phyloP scores from a whole-genome alignment of 2,113 vertebrate species.

The Micronycteris hirsuta region DNA sequence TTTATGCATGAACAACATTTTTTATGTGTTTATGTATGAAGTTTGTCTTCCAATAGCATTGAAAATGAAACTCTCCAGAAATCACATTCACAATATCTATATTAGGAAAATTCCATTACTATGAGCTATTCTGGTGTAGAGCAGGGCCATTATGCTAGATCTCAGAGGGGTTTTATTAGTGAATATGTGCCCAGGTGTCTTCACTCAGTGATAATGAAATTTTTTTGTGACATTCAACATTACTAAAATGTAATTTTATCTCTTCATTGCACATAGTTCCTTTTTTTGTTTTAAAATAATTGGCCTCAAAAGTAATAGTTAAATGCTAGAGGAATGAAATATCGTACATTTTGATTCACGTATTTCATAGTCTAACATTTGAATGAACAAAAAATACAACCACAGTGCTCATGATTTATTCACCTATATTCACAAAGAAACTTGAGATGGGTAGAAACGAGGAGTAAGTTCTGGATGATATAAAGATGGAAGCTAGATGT shows the following conservation, averaged over 20 bases:
- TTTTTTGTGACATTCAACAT: neutral
- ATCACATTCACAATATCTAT: neutral
- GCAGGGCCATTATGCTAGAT: neutral
- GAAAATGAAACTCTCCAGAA: slow-evolving; percentile 33
- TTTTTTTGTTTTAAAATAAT: slow-evolving; percentile 33
- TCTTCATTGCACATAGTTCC: neutral
- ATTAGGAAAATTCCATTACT: slow-evolving; percentile 36
- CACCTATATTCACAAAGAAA: neutral
- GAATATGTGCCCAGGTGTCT: neutral
- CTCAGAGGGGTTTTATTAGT: neutral
- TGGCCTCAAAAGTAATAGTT: slow-evolving; percentile 3
- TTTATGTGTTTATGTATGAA: slow-evolving; percentile 20
- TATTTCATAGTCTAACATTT: slow-evolving; percentile 1
- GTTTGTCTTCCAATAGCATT: slow-evolving; percentile 34
- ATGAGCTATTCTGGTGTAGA: neutral
- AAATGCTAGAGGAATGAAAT: slow-evolving; percentile 16
- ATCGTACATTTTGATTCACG: neutral
- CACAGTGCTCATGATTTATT: neutral
- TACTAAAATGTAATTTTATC: slow-evolving; percentile 40
- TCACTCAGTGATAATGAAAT: slow-evolving; percentile 22
- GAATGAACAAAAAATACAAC: neutral
- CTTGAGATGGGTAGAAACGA: neutral
- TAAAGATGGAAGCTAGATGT: neutral
- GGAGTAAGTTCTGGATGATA: neutral
- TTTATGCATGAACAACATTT: neutral